phyloP scores from a whole-genome alignment of 2,888 invertebrate genomes.

The Polydrusus tereticollis region DNA sequence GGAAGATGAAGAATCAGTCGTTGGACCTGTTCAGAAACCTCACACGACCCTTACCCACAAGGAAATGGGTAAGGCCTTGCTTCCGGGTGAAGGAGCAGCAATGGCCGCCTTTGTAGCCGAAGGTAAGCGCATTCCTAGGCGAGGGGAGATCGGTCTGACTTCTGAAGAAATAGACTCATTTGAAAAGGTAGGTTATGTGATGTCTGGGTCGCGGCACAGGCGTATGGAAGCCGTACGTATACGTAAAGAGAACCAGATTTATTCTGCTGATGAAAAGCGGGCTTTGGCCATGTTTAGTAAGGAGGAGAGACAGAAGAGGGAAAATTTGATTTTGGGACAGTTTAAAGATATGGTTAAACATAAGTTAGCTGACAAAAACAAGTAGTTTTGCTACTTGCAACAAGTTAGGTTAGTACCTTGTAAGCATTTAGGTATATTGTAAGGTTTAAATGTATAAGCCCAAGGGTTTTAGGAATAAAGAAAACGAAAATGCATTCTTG shows the following conservation, averaged over 20 bases:
- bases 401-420: neutral
- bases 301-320: slow-evolving; percentile 95
- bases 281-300: slow-evolving; percentile 98
- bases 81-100: slow-evolving; percentile 98
- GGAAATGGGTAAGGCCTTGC: slow-evolving; percentile 91
- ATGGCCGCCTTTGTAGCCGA: slow-evolving; percentile 99
- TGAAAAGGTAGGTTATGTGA: slow-evolving; percentile 96
- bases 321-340: slow-evolving; percentile 95
- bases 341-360: slow-evolving; percentile 90
- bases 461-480: too few species aligned
- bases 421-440: too few species aligned
- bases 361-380: slow-evolving; percentile 74
- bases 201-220: slow-evolving; percentile 91
- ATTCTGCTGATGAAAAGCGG: slow-evolving; percentile 98
- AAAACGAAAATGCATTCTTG: too few species aligned
- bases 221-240: slow-evolving; percentile 99
- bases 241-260: slow-evolving; percentile 99
- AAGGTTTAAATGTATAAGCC: too few species aligned
- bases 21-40: slow-evolving; percentile 77
- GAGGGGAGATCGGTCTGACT: slow-evolving; percentile 98
- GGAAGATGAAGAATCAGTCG: slow-evolving; percentile 67
- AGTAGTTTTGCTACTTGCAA: slow-evolving; percentile 42
- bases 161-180: slow-evolving; percentile 94
- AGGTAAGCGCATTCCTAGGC: slow-evolving; percentile 96
- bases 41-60: slow-evolving; percentile 79